A percentile compares a stretch with the other conserved stretches of the same genome.
Evolutionary conservation across 2,113 vertebrate genomes (phyloP).

Genomic region (Phainopepla nitens): DNA sequence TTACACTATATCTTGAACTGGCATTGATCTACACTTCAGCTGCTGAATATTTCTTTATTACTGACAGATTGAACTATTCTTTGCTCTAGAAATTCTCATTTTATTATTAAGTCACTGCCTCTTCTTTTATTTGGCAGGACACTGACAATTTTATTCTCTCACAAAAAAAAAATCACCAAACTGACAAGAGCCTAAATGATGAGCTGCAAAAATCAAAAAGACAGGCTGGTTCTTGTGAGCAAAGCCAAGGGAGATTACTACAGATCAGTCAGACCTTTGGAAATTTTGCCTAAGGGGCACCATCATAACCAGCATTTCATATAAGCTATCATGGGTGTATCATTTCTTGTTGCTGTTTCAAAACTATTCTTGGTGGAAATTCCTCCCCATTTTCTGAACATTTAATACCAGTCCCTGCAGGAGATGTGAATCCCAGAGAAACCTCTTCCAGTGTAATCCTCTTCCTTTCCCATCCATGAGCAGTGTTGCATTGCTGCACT

Average conservation of each 20-base stretch:
- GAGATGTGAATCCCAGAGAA: not conserved
- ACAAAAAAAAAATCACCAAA: not conserved
- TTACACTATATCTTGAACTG: not conserved
- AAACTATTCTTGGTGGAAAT: not conserved
- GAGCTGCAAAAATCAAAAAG: not conserved
- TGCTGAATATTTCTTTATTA: not conserved
- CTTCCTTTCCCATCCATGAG: not conserved
- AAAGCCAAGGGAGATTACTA: not conserved
- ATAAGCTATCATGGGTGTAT: not conserved
- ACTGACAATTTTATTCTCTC: not conserved
- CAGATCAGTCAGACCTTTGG: not conserved
- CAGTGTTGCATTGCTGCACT: not conserved
- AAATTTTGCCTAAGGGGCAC: not conserved
- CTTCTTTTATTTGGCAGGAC: not conserved
- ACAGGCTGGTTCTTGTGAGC: not conserved
- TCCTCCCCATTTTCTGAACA: not conserved
- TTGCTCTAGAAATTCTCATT: not conserved
- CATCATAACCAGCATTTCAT: not conserved
- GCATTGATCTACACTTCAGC: not conserved
- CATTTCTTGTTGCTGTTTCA: not conserved
- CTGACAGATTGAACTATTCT: not conserved
- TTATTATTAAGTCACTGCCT: not conserved
- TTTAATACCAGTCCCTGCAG: not conserved
- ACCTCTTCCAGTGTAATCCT: not conserved
- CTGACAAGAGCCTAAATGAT: not conserved